Evolutionary conservation across 2,888 invertebrate genomes (phyloP), one percentile per base, ranked within the genome.

Genomic region (Petrophora chlorosata): DNA sequence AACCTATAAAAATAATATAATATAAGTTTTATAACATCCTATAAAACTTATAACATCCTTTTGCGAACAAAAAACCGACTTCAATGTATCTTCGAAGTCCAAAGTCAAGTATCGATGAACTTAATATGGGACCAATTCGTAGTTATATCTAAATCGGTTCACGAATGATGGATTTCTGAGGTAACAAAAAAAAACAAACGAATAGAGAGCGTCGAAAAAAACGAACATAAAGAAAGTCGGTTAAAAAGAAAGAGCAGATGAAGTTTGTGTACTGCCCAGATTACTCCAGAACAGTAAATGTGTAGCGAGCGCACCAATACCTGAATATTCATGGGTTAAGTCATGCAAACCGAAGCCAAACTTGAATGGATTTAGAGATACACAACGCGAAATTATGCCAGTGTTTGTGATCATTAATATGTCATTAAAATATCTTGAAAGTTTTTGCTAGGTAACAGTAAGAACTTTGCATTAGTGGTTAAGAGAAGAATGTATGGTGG

Each of bases 241-340:
- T 19, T 4, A 19, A 19, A 19, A 19, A 5, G 4, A 19, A 1
- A 3, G 7, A 1, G n/a, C 2, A n/a, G 1, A 23, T 2, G 0
- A 33, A 34, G 1, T 10, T 40, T 12, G 38, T 10, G 33, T 39
- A 50, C 43, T 50, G 49, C 3, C 40, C n/a, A 35, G 28, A 30
- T 40, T 32, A 32, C 5, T 28, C 35, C 35, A 32, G 26, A 29
- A 23, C 45, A 42, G 33, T 12, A 15, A 32, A 19, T 30, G 43
- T 39, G 43, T 32, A 41, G 41, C 16, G 16, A 41, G 50, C 48
- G 47, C 53, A 33, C 47, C 53, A 43, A 58, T 54, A 45, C 28
- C 56, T 70, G 64, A 70, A 69, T 67, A 70, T 72, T 70, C 69
- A 65, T 66, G 51, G 29, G 28, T 17, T 22, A 29, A 50, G 52